Conservation (phyloP, 1,140 invertebrate species). For the Nymphalis io region DNA sequence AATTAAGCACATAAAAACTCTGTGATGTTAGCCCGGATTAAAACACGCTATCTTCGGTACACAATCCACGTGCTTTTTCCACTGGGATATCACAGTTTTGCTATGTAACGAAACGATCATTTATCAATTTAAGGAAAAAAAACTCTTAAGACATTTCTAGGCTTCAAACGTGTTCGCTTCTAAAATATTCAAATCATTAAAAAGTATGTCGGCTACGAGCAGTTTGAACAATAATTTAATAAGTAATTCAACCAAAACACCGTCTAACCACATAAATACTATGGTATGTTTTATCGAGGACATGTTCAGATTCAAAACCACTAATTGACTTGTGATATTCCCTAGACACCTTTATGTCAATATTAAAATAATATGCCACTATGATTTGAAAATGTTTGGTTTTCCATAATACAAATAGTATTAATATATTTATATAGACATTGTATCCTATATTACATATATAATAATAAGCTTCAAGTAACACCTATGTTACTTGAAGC, state of each 20-base stretch:
- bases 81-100: too few species aligned
- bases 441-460: too few species aligned
- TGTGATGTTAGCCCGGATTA: too few species aligned
- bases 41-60: too few species aligned
- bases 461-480: too few species aligned
- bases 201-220: conserved; percentile 4
- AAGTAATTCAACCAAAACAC: conserved; percentile 26
- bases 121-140: too few species aligned
- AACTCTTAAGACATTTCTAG: too few species aligned
- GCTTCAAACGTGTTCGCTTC: too few species aligned
- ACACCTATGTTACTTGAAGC: too few species aligned
- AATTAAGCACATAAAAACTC: too few species aligned
- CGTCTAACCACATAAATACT: conserved; percentile 15
- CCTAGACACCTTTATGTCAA: conserved; percentile 9
- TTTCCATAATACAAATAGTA: not conserved
- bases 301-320: conserved; percentile 34
- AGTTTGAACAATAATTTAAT: conserved; percentile 16
- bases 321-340: conserved; percentile 36
- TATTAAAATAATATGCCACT: not conserved
- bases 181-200: not conserved
- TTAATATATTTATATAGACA: not conserved
- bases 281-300: conserved; percentile 18
- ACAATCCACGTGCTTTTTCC: too few species aligned
- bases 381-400: not conserved
- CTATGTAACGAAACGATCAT: too few species aligned